Evolutionary conservation across 2,797 vertebrate genomes (phyloP), one percentile per base, ranked within the genome.

Genomic region (Amniataba percoides): DNA sequence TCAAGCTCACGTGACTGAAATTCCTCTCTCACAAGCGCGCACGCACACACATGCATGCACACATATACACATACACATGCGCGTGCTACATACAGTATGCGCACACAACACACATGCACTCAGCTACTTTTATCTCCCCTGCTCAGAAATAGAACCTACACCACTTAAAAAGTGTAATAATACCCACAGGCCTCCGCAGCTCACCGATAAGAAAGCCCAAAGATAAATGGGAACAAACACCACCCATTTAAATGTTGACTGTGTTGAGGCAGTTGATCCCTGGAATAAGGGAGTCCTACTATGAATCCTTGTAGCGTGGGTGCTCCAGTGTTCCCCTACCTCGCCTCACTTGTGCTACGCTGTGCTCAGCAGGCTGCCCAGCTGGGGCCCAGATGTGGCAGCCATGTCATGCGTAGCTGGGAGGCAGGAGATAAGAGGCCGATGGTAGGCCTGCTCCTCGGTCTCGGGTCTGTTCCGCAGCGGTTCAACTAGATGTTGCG

Each of bases 401-500:
- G 88, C 78, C 88, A 83, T 91, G 87, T 94, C 91, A 90, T 89
- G 87, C 48, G 77, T 89, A 89, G 90, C 91, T 86, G 87, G 69
- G 82, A 91, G 92, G 81, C 84, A 75, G 84, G 86, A 88, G 93
- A 94, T 94, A 94, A 92, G 93, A 91, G 83, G 78, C 81, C 23
- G 46, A 78, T 84, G 85, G 74, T 76, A 82, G 87, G 82, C 78
- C 76, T 46, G 83, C 82, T 86, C 69, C 73, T 80, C 73, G 86
- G 90, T 89, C 87, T 85, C 11, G 76, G 87, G 78, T 91, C 90
- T 91, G 92, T 91, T 91, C 82, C 55, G 84, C 90, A 77, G 93
- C 74, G 81, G 93, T 94, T 95, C 93, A 90, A 86, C 90, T 92
- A 88, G 91, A 95, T 95, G 94, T 95, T 95, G 95, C 87, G 94